Evolutionary conservation across 2,113 vertebrate genomes (phyloP).

Genomic region (Pseudopipra pipra): DNA sequence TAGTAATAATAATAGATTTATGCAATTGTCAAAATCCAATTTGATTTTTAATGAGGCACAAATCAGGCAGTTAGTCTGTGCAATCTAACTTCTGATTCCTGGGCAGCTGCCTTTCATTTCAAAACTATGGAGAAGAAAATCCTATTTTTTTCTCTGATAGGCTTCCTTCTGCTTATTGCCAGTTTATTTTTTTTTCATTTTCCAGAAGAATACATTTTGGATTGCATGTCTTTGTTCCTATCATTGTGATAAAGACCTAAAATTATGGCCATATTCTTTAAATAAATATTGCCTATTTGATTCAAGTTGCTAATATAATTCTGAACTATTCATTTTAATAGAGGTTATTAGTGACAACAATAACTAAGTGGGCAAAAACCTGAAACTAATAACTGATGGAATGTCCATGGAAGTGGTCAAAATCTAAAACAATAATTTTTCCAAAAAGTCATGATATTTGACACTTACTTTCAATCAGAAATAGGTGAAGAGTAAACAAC

Average conservation of each 20-base stretch:
- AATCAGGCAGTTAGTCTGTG: neutral
- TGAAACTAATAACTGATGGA: neutral
- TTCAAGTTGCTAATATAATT: neutral
- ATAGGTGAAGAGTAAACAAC: neutral
- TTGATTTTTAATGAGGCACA: slow-evolving; percentile 8
- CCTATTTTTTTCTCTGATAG: neutral
- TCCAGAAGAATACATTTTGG: neutral
- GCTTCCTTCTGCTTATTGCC: neutral
- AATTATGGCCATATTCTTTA: neutral
- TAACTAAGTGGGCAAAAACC: neutral
- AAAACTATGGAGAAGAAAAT: neutral
- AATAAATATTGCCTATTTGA: neutral
- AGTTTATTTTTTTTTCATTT: neutral
- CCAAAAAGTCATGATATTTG: rapidly evolving
- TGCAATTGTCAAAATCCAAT: neutral
- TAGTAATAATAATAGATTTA: neutral
- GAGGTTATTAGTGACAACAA: neutral
- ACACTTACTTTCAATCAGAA: neutral
- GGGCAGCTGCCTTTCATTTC: neutral
- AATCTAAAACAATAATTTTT: neutral
- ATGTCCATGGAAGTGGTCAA: neutral
- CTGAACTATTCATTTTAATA: neutral
- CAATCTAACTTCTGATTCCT: neutral
- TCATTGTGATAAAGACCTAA: neutral
- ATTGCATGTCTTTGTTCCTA: neutral